A percentile compares a stretch with the other conserved stretches of the same genome.
These are phyloP conservation scores for Caranx ignobilis DNA, from an alignment of 2,113 vertebrate species.

Conservation along the genomic window DNA sequence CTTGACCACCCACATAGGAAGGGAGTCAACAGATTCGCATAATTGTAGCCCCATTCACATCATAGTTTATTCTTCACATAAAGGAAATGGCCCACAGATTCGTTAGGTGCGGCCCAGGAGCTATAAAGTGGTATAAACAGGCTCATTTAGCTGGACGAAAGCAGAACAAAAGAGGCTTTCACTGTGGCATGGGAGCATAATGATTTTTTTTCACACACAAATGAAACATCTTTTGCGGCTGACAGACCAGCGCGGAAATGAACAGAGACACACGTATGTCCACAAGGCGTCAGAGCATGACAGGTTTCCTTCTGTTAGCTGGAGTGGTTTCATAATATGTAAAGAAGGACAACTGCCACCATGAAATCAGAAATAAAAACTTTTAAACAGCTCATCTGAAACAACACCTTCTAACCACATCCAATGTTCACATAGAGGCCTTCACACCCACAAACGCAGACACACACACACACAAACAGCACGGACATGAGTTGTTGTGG, in stretches of 20 bases:
- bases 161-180: constrained; percentile 21
- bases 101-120: constrained; percentile 7
- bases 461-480: not conserved
- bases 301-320: constrained; percentile 12
- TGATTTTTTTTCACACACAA: not conserved
- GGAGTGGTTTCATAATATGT: not conserved
- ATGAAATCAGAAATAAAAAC: not conserved
- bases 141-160: not conserved
- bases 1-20: constrained; percentile 68
- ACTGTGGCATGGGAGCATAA: not conserved
- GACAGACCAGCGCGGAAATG: constrained; percentile 29
- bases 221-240: constrained; percentile 30
- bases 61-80: constrained; percentile 34
- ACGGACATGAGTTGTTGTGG: not conserved
- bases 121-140: not conserved
- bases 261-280: not conserved
- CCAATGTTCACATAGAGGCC: not conserved
- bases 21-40: constrained; percentile 35
- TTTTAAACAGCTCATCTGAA: not conserved
- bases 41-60: constrained; percentile 33
- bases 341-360: not conserved
- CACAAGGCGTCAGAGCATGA: not conserved
- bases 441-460: not conserved
- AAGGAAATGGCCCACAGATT: constrained; percentile 54
- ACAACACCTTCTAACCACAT: not conserved